Evolutionary conservation across 2,888 invertebrate species (phyloP), one percentile per base, ranked within the genome.

Genomic region (Drosophila greeni): DNA sequence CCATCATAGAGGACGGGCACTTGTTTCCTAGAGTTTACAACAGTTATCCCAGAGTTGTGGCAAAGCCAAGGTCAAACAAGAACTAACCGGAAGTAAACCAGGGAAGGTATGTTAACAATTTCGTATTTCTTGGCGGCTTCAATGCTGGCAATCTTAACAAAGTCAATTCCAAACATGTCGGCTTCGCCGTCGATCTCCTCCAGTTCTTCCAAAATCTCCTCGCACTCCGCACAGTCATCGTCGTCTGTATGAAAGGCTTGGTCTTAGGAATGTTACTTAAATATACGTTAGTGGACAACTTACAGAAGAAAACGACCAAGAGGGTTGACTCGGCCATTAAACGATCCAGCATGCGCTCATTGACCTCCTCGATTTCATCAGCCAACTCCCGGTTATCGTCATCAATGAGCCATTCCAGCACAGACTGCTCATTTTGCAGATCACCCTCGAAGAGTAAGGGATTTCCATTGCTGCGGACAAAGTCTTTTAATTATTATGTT

Each of bases 111-210:
- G 85, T 94, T 94, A 40, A 96, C 92, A 53, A 97, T 91, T 75
- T 94, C 94, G 87, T 95, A 95, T 80, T 94, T 94, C 36, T 94
- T 92, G 12, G 96, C 95, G 3, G 95, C 94, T 77, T 95, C 94
- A 0, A 92, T 90, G 83, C 95, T 95, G 42, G 94, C 93, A 56
- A 97, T 95, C 88, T 97, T 97, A 0, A 97, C 97, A 88, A 97
- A 97, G 88, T 97, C 97, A 75, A 97, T 97, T n/a, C 96, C 96
- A 86, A 93, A 96, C 79, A 94, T 92, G 88, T 97, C 97, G 0
- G 97, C 96, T 90, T 98, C 97, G 33, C 97, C 97, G 84, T 98
- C 98, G 75, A 98, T 97, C 87, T 96, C 94, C 89, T 98, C 98
- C 39, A 98, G 89, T 67, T 96, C 94, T 87, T 95, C 95, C 45